These are phyloP conservation scores for Lasioglossum zephyrum DNA, from an alignment of 2,888 invertebrate genomes.

Conservation along the genomic window DNA sequence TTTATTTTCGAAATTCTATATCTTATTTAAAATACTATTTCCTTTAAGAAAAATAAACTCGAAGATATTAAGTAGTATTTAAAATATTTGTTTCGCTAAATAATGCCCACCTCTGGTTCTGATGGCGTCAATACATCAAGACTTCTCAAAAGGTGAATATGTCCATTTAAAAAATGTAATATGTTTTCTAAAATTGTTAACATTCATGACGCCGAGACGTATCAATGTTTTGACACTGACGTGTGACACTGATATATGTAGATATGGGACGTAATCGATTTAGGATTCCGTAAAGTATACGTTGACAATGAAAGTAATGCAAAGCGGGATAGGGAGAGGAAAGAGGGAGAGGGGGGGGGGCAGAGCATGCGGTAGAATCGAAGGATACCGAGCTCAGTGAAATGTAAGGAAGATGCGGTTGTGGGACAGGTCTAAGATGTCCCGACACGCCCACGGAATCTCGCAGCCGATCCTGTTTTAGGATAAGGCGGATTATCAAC, in stretches of 20 bases:
- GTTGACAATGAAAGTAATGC: not conserved
- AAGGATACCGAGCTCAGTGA: conserved; percentile 20
- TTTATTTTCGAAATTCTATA: no score
- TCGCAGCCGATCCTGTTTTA: conserved; percentile 65
- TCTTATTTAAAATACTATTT: no score
- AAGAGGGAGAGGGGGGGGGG: not conserved
- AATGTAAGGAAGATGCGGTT: conserved; percentile 31
- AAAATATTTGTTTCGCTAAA: no score
- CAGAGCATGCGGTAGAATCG: not conserved
- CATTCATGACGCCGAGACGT: no score
- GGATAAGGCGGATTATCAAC: conserved; percentile 75
- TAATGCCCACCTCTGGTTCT: no score
- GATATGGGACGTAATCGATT: not conserved
- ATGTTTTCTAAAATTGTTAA: no score
- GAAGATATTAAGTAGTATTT: no score
- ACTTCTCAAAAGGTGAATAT: no score
- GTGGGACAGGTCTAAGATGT: conserved; percentile 24
- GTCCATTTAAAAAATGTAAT: no score
- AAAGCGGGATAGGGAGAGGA: conserved; percentile 4
- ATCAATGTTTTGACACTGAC: no score
- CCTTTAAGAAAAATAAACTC: no score
- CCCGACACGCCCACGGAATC: conserved; percentile 64
- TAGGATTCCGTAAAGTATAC: not conserved
- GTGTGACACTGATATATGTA: not conserved
- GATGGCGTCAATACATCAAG: no score